A percentile compares a stretch with the other conserved stretches of the same genome.
Evolutionary conservation across 1,140 invertebrate genomes (phyloP).

Genomic region (Cotesia glomerata): DNA sequence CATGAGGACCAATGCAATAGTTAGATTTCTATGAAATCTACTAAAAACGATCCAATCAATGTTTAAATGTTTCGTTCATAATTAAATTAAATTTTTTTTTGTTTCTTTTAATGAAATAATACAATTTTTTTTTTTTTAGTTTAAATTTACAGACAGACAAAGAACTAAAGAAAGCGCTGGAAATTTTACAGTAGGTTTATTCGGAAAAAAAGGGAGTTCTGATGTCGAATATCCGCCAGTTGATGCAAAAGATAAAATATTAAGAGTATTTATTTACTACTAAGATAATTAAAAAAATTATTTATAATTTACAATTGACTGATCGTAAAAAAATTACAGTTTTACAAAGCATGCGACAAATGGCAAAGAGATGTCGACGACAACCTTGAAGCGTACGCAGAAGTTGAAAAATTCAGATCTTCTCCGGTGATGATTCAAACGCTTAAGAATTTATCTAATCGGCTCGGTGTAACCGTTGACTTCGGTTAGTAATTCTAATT

Average conservation of each 20-base stretch:
- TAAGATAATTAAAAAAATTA: background rate
- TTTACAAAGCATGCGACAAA: conserved; percentile 78
- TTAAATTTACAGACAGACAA: conserved; percentile 77
- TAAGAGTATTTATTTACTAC: conserved; percentile 66
- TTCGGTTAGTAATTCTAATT: background rate
- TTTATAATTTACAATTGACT: background rate
- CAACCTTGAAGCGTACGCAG: conserved; percentile 71
- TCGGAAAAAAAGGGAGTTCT: conserved; percentile 68
- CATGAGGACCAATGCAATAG: too few relatives aligned
- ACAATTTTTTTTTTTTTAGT: conserved; percentile 65
- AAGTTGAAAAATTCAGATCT: conserved; percentile 69
- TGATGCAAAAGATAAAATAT: conserved; percentile 70
- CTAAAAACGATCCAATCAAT: too few relatives aligned
- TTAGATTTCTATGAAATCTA: too few relatives aligned
- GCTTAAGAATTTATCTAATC: conserved; percentile 67
- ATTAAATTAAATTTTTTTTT: too few relatives aligned
- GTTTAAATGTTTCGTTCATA: too few relatives aligned
- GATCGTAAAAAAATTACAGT: conserved; percentile 30
- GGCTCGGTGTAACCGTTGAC: conserved; percentile 46
- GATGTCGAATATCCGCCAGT: conserved; percentile 70
- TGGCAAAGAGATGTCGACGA: conserved; percentile 79
- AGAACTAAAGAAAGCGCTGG: conserved; percentile 75
- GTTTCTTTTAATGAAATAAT: too few relatives aligned
- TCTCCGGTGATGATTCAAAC: conserved; percentile 68
- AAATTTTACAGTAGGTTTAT: conserved; percentile 75